Base-by-base conservation (phyloP, 1,140 invertebrate genomes). In the Temnothorax nylanderi region DNA sequence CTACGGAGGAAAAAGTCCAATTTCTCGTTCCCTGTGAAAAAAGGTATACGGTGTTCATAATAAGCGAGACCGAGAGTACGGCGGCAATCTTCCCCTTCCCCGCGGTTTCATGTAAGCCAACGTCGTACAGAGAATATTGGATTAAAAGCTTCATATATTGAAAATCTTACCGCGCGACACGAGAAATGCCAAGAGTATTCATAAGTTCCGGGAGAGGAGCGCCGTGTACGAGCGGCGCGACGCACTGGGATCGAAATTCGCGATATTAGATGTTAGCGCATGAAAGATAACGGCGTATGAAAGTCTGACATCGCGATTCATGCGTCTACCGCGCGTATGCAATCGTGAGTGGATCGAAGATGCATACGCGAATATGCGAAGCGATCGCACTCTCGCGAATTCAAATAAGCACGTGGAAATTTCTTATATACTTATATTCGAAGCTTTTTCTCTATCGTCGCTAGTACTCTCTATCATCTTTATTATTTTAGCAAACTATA, bases 71-170 rank as follows among this genome's bases (percentile, higher is more conserved):
- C 7, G 32, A 47, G 7, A 51, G 21, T 62, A 51, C 44, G 26
- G 26, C 26, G 44, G 58, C 34, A 85, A 65, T 56, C 58, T 76
- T 47, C 26, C 16, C 37, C 3, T 85, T 51, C 18, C 7, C 2
- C 5, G 37, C n/a, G 6, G 18, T 34, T 60, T 26, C 65, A 67
- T 44, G 16, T 65, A 18, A 16, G 75, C 60, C 56, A 51, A 16
- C n/a, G 1, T 58, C 51, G 26, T 81, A 34, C 13, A 26, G 11
- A 1, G 49, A 58, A 86, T 81, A 81, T 69, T 69, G 64, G 62
- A 86, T 86, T 86, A 86, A 86, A 86, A 86, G 37, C 37, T 47
- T 58, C 85, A 69, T 86, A 81, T 86, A 86, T 86, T 86, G 85
- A 54, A 60, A 67, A 81, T 69, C 65, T 80, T 86, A 69, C n/a